Evolutionary conservation across 2,113 vertebrate genomes (phyloP).

Genomic region (Oncorhynchus keta): DNA sequence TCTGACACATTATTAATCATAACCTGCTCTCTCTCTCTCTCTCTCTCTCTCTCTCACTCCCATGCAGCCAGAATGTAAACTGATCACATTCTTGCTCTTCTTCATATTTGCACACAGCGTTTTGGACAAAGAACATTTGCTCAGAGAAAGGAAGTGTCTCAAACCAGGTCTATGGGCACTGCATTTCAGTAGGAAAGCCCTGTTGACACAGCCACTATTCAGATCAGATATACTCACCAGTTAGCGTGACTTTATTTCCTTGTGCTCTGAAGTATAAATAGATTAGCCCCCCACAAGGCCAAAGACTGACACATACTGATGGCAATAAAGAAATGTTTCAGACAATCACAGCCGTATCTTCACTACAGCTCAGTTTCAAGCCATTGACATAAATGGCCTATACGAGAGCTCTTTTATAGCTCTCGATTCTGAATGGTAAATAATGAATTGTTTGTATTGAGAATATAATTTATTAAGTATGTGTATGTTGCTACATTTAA

Average conservation of each 20-base stretch:
- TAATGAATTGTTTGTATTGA: conserved; percentile 42
- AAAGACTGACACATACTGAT: conserved; percentile 3
- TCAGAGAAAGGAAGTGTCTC: conserved; percentile 3
- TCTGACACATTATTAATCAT: not conserved
- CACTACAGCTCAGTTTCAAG: conserved; percentile 15
- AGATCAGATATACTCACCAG: conserved; percentile 12
- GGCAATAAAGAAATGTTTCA: conserved; percentile 28
- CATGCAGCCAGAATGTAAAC: not conserved
- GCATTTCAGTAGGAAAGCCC: not conserved
- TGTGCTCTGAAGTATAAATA: conserved; percentile 18
- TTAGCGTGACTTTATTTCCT: conserved; percentile 9
- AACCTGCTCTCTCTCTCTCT: not conserved
- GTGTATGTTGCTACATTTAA: conserved; percentile 51
- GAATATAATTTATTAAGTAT: conserved; percentile 71
- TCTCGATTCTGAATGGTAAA: conserved; percentile 31
- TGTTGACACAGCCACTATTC: conserved; percentile 3
- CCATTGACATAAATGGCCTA: conserved; percentile 13
- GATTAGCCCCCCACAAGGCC: not conserved
- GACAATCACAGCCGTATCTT: conserved; percentile 63
- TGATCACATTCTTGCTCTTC: not conserved
- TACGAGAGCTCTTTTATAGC: conserved; percentile 16
- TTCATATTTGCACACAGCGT: not conserved
- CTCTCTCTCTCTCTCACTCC: not conserved
- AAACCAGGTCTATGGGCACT: not conserved
- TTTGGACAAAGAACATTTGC: not conserved